A percentile compares a stretch with the other conserved stretches of the same genome.
These are phyloP conservation scores for Cepphus grylle DNA, from an alignment of 2,113 vertebrate species.

Conservation along the genomic window DNA sequence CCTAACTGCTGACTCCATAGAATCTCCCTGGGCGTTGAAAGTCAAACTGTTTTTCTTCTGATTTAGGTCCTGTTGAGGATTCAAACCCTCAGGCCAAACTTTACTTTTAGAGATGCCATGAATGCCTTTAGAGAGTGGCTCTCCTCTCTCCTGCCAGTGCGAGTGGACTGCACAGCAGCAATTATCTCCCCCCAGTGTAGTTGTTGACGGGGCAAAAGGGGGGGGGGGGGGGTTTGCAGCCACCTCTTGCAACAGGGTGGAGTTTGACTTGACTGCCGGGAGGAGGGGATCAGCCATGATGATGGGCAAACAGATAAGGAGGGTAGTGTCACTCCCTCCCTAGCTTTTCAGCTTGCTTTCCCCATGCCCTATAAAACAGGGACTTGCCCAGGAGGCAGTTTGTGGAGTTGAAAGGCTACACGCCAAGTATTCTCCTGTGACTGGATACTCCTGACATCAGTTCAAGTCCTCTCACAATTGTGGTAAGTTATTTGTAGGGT, in stretches of 20 bases:
- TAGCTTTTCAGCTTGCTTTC: background rate
- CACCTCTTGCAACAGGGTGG: background rate
- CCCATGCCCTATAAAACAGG: background rate
- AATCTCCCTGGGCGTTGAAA: background rate
- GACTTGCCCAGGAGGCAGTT: background rate
- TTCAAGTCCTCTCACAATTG: background rate
- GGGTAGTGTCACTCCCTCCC: fast-evolving
- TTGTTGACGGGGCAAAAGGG: background rate
- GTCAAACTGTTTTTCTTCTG: background rate
- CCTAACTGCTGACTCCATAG: background rate
- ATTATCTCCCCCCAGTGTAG: fast-evolving
- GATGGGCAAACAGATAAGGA: background rate
- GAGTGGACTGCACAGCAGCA: fast-evolving
- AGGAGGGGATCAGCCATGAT: background rate
- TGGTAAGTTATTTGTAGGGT: background rate
- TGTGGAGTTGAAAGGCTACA: background rate
- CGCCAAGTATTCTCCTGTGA: background rate
- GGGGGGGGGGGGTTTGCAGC: background rate
- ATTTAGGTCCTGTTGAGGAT: background rate
- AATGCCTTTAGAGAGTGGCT: fast-evolving
- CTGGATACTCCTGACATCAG: background rate
- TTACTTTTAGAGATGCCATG: background rate
- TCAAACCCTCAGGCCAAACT: background rate
- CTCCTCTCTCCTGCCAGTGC: background rate
- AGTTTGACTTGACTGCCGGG: background rate